Evolutionary conservation across 2,888 invertebrate species (phyloP), one percentile per base, ranked within the genome.

Genomic region (Habrosyne pyritoides): DNA sequence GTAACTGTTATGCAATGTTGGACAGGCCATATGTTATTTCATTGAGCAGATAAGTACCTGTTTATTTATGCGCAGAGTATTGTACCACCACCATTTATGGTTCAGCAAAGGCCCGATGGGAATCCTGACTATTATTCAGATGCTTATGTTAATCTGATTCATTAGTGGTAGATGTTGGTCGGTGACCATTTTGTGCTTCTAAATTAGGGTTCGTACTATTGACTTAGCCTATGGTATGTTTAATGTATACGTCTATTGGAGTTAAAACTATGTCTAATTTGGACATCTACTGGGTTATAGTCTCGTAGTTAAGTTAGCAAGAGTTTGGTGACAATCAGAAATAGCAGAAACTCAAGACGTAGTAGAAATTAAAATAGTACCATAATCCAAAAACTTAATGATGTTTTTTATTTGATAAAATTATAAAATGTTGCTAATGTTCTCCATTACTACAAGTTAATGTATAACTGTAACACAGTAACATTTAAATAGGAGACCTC

Each of bases 61-160:
- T 60, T 52, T 57, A 42, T 52, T 60, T 66, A 59, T 64, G 59
- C 48, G 8, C 10, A 52, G 28, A 51, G 52, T 52, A 66, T 59
- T 24, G 55, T 60, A 51, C 54, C 53, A 61, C 52, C 26, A 57
- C 60, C 62, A 61, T 54, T 53, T 63, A 47, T 21, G 50, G 56
- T 28, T 30, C 28, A 56, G 52, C 54, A 63, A 55, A 57, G 67
- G 57, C 52, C 64, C 57, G 61, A 62, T 56, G 64, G 60, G 67
- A 64, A 66, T 63, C 61, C 64, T 70, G 51, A 73, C 76, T 75
- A 71, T 68, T 73, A 79, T 80, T 61, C 53, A 64, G 64, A 69
- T 70, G 67, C 66, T 62, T 72, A 75, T 71, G 68, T 54, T 63
- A 69, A 73, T 73, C 58, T 54, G 53, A 54, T 61, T 71, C 63